Percentiles rank a stretch among this genome's conserved stretches.
phyloP scores from a whole-genome alignment of 2,797 vertebrate species.

The Etheostoma nigrum region DNA sequence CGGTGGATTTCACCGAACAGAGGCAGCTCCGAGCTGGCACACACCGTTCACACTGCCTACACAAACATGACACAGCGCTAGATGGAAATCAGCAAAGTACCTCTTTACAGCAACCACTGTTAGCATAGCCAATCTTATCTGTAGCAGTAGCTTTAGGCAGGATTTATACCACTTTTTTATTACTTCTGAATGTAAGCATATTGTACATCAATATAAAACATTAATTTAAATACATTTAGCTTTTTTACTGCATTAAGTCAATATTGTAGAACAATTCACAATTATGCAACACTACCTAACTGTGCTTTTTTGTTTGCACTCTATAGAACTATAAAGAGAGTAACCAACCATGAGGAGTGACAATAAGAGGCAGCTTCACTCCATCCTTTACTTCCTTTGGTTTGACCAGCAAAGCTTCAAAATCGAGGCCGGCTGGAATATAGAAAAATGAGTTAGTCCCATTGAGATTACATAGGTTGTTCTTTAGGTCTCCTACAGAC shows the following conservation, averaged over 20 bases:
- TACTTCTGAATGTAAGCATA: not conserved
- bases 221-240: not conserved
- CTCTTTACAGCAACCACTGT: constrained; percentile 51
- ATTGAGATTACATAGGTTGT: not conserved
- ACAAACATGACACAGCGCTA: no score
- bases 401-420: constrained; percentile 92
- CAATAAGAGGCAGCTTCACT: constrained; percentile 90
- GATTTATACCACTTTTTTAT: constrained; percentile 14
- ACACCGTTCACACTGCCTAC: no score
- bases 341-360: constrained; percentile 92
- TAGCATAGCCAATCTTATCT: constrained; percentile 33
- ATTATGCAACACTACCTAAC: not conserved
- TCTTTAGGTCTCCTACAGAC: not conserved
- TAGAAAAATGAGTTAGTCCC: constrained; percentile 3
- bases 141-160: not conserved
- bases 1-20: no score
- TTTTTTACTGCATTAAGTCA: not conserved
- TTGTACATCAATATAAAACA: not conserved
- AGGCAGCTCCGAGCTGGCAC: no score
- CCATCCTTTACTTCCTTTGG: constrained; percentile 83
- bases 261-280: not conserved
- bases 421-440: constrained; percentile 89
- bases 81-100: no score
- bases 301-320: not conserved
- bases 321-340: constrained; percentile 3